phyloP scores from a whole-genome alignment of 2,113 vertebrate species.

The Orthonyx spaldingii region DNA sequence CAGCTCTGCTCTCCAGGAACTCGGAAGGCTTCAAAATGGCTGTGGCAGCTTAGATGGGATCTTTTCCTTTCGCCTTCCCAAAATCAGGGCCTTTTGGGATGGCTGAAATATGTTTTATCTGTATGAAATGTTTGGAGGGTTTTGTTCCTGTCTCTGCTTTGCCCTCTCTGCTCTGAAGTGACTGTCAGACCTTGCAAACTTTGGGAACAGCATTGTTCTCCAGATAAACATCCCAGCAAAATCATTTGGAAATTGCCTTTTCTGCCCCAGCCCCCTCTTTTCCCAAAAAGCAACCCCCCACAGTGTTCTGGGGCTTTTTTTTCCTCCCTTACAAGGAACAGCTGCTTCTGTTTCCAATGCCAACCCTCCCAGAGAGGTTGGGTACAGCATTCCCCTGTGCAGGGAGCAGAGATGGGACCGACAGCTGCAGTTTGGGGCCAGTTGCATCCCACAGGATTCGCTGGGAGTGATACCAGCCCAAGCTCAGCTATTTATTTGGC shows the following conservation, averaged over 20 bases:
- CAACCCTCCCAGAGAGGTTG: neutral
- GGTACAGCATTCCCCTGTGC: neutral
- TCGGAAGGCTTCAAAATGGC: neutral
- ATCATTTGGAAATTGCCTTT: neutral
- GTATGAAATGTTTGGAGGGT: neutral
- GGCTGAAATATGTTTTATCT: neutral
- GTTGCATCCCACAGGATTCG: neutral
- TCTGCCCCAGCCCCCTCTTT: neutral
- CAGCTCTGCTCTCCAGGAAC: neutral
- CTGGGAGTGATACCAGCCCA: neutral
- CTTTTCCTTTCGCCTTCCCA: neutral
- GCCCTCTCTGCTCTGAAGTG: neutral
- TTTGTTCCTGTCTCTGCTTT: neutral
- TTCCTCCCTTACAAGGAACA: neutral
- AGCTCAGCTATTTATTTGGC: neutral
- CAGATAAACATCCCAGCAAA: neutral
- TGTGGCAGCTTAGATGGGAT: neutral
- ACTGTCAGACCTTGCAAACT: neutral
- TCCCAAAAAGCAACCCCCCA: neutral
- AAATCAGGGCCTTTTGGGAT: neutral
- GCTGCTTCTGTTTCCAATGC: neutral
- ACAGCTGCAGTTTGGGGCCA: accelerated
- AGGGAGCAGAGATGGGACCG: neutral
- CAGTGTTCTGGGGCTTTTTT: neutral
- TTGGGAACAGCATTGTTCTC: neutral